Conservation (phyloP, 2,888 invertebrate species). For the Mamestra brassicae region DNA sequence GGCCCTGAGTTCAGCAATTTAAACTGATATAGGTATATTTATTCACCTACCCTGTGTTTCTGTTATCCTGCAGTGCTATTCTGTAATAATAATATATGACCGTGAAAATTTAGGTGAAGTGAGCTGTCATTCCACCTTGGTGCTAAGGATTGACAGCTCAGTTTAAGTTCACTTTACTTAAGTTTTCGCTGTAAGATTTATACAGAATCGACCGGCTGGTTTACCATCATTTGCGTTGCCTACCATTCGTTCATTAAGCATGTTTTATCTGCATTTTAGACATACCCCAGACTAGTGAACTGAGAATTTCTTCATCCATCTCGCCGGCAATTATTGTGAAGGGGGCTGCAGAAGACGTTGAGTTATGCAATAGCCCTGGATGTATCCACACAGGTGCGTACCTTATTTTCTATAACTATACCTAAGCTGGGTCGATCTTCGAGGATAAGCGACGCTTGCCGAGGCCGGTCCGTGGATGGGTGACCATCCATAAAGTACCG, state of each 20-base stretch:
- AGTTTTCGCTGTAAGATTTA: too few relatives aligned
- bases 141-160: too few relatives aligned
- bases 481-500: too few relatives aligned
- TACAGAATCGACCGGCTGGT: too few relatives aligned
- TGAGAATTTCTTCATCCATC: slow-evolving; percentile 84
- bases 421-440: too few relatives aligned
- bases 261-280: slow-evolving; percentile 80
- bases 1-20: background rate
- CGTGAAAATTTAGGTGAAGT: too few relatives aligned
- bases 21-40: background rate
- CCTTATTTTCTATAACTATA: background rate
- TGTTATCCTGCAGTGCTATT: background rate
- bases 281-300: slow-evolving; percentile 88
- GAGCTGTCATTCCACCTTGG: too few relatives aligned
- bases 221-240: slow-evolving; percentile 17
- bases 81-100: too few relatives aligned
- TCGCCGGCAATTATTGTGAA: slow-evolving; percentile 81
- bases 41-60: background rate
- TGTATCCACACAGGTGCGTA: slow-evolving; percentile 94
- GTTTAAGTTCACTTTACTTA: too few relatives aligned
- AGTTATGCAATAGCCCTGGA: slow-evolving; percentile 93
- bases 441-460: too few relatives aligned
- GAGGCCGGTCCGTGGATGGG: too few relatives aligned
- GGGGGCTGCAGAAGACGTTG: slow-evolving; percentile 72
- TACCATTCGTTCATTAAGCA: slow-evolving; percentile 65